phyloP scores from a whole-genome alignment of 2,113 vertebrate genomes.

The Dipodomys stephensi region DNA sequence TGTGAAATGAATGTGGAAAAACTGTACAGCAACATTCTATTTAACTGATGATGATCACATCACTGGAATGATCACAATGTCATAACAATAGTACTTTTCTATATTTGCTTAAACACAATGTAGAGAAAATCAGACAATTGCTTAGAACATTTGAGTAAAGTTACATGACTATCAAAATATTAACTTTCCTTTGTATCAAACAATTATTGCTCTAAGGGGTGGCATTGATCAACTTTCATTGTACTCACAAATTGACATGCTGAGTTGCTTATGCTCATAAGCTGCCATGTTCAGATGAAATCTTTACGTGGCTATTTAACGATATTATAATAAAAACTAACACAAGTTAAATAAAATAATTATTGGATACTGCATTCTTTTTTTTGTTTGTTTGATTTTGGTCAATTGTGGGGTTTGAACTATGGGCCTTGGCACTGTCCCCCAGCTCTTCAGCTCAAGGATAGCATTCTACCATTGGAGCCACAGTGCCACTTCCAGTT shows the following conservation, averaged over 20 bases:
- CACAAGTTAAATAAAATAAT: not conserved
- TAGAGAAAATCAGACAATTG: not conserved
- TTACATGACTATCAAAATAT: not conserved
- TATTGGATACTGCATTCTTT: not conserved
- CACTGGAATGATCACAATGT: not conserved
- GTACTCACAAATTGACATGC: too few relatives aligned
- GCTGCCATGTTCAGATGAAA: too few relatives aligned
- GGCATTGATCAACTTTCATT: too few relatives aligned
- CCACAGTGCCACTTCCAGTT: too few relatives aligned
- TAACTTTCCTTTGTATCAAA: not conserved
- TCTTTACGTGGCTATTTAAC: too few relatives aligned
- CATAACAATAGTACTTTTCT: not conserved
- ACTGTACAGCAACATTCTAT: not conserved
- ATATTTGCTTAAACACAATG: not conserved
- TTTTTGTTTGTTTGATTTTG: too few relatives aligned
- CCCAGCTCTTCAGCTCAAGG: too few relatives aligned
- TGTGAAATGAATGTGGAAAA: not conserved
- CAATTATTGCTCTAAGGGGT: not conserved
- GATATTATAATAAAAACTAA: too few relatives aligned
- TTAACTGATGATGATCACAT: slow-evolving; percentile 5
- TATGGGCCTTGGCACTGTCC: too few relatives aligned
- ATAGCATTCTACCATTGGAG: too few relatives aligned
- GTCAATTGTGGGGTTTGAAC: too few relatives aligned
- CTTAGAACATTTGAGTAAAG: not conserved
- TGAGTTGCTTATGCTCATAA: too few relatives aligned